These are phyloP conservation scores for Phylloscopus trochiloides DNA, from an alignment of 2,113 vertebrate species.

Conservation along the genomic window DNA sequence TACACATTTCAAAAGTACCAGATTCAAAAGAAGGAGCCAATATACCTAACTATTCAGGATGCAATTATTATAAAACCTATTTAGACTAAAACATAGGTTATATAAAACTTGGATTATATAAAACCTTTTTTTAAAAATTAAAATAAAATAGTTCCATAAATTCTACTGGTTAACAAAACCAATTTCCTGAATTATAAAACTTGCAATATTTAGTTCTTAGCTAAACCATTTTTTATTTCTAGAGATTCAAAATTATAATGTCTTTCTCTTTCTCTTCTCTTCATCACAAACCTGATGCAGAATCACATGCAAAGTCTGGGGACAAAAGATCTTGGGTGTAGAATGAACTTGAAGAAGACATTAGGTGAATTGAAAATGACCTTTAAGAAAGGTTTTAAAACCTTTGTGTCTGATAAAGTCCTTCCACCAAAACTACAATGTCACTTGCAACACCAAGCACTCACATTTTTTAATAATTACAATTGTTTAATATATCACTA, in stretches of 20 bases:
- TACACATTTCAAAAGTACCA: background rate
- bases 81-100: background rate
- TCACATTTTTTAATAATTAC: background rate
- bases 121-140: background rate
- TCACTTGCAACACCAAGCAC: background rate
- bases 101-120: background rate
- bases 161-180: background rate
- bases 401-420: background rate
- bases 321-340: background rate
- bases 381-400: background rate
- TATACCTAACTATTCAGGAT: background rate
- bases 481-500: background rate
- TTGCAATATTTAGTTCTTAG: background rate
- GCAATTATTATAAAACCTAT: background rate
- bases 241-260: background rate
- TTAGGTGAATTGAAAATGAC: background rate
- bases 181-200: background rate
- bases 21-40: background rate
- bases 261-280: too few species aligned
- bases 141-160: background rate
- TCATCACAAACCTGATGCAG: background rate
- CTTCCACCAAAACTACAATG: background rate
- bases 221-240: background rate
- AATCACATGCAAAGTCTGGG: background rate
- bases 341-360: background rate